Conservation (phyloP, 2,113 vertebrate species). For the Tenebrosternarchus preto region DNA sequence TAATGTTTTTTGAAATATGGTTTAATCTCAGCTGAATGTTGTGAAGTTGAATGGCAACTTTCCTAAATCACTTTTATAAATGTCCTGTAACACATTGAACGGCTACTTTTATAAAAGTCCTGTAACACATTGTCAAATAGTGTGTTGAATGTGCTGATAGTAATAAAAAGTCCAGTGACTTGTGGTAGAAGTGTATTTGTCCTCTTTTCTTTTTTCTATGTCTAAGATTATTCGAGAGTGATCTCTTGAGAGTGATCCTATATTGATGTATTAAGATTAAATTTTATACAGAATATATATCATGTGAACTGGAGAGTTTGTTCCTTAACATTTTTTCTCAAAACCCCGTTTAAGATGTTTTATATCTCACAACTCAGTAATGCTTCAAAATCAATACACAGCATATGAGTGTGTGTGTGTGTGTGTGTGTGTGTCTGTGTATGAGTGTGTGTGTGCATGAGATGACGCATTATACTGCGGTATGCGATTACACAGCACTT, state of each 20-base stretch:
- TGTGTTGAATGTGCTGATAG: slow-evolving; percentile 84
- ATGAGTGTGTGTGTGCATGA: too few relatives aligned
- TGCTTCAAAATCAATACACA: too few relatives aligned
- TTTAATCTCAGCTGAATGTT: slow-evolving; percentile 93
- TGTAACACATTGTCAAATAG: slow-evolving; percentile 88
- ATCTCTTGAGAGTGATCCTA: background rate
- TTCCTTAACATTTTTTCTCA: too few relatives aligned
- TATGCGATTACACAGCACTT: too few relatives aligned
- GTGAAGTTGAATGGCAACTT: too few relatives aligned
- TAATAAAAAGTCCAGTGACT: slow-evolving; percentile 85
- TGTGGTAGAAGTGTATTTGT: slow-evolving; percentile 65
- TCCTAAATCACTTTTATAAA: slow-evolving; percentile 88
- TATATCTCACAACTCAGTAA: too few relatives aligned
- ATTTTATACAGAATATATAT: too few relatives aligned
- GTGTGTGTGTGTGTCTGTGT: too few relatives aligned
- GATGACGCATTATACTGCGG: too few relatives aligned
- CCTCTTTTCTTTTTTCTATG: background rate
- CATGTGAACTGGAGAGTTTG: too few relatives aligned
- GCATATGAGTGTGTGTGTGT: too few relatives aligned
- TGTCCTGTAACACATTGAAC: slow-evolving; percentile 87
- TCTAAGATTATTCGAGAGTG: background rate
- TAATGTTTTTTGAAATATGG: slow-evolving; percentile 92
- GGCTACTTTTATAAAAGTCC: slow-evolving; percentile 88
- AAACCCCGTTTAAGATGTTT: background rate
- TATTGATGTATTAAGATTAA: too few relatives aligned